Percentiles rank a stretch among this genome's conserved stretches.
Conservation (phyloP, 2,797 vertebrate genomes). For the Scarus forsteni region DNA sequence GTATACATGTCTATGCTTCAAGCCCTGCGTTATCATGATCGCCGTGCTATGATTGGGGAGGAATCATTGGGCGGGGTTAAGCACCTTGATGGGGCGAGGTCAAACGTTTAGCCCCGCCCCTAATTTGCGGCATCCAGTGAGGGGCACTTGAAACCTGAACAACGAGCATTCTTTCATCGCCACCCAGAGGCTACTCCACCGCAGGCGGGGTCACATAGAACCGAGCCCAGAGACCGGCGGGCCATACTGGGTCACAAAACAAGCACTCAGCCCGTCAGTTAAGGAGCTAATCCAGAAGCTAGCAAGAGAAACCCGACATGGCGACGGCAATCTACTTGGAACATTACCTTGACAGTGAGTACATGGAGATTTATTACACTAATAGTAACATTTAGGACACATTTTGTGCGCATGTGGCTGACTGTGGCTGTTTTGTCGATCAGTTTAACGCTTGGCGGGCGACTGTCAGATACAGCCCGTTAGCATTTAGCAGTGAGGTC, state of each 20-base stretch:
- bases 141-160: neutral
- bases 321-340: constrained; percentile 98
- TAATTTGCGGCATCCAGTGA: neutral
- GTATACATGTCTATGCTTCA: too few species aligned
- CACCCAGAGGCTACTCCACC: neutral
- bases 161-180: neutral
- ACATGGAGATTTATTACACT: neutral
- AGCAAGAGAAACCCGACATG: constrained; percentile 82
- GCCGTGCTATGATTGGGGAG: too few species aligned
- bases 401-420: neutral
- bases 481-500: constrained; percentile 33
- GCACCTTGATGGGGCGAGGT: too few species aligned
- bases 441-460: neutral
- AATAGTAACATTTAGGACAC: neutral
- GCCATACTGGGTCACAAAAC: constrained; percentile 45
- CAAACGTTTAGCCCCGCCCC: too few species aligned
- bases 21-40: too few species aligned
- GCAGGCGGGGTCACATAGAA: neutral
- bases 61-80: too few species aligned
- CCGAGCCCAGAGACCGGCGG: constrained; percentile 22
- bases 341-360: constrained; percentile 98
- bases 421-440: neutral
- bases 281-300: constrained; percentile 44
- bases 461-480: neutral
- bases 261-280: constrained; percentile 43